Evolutionary conservation across 2,888 invertebrate species (phyloP).

Genomic region (Ormyrus pomaceus): DNA sequence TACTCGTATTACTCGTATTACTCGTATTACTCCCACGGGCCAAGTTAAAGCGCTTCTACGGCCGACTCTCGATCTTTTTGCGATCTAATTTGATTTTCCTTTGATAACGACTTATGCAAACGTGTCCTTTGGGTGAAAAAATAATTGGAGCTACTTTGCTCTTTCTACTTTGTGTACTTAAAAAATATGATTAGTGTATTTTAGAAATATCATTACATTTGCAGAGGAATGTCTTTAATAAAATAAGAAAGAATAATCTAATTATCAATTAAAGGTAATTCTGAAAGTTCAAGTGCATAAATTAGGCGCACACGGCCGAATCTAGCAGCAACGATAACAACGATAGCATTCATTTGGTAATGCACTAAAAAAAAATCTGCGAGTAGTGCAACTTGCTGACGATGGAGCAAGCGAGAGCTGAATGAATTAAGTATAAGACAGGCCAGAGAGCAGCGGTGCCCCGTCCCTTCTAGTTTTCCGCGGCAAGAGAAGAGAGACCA

Average conservation of each 20-base stretch:
- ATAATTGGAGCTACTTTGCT: conserved; percentile 33
- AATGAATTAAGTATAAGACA: conserved; percentile 74
- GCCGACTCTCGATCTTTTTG: conserved; percentile 52
- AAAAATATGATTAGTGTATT: too few relatives aligned
- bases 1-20: conserved; percentile 63
- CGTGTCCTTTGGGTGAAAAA: conserved; percentile 34
- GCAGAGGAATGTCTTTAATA: too few relatives aligned
- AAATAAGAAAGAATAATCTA: too few relatives aligned
- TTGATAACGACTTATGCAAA: conserved; percentile 11
- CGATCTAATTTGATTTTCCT: conserved; percentile 8
- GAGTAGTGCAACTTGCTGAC: too few relatives aligned
- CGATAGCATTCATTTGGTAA: too few relatives aligned
- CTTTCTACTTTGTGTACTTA: too few relatives aligned
- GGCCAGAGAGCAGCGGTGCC: conserved; percentile 58
- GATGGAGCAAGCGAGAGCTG: conserved; percentile 61
- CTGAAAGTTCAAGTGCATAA: too few relatives aligned
- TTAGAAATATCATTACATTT: too few relatives aligned
- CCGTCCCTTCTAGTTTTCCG: conserved; percentile 61
- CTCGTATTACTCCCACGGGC: conserved; percentile 61
- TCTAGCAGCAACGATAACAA: too few relatives aligned
- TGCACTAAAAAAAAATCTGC: too few relatives aligned
- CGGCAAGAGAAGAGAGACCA: conserved; percentile 54
- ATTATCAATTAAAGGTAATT: too few relatives aligned
- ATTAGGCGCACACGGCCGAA: too few relatives aligned
- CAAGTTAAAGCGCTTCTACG: conserved; percentile 59